A percentile compares a stretch with the other conserved stretches of the same genome.
Evolutionary conservation across 1,140 invertebrate genomes (phyloP).

Genomic region (Bombus confusus): DNA sequence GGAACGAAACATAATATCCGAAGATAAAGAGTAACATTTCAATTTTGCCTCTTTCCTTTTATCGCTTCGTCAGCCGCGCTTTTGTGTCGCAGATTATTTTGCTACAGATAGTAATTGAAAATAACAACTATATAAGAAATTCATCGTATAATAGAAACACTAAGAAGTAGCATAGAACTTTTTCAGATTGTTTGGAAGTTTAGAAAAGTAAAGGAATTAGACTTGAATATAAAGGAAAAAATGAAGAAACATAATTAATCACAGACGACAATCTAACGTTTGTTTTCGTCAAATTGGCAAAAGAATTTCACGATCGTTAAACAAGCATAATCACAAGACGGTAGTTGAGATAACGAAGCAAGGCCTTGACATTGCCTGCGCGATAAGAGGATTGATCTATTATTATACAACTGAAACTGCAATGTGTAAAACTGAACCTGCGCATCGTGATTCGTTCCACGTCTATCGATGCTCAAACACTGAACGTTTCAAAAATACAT

Average conservation of each 20-base stretch:
- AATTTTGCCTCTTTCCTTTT: too few relatives aligned
- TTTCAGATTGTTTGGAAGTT: not conserved
- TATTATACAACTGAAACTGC: constrained; percentile 19
- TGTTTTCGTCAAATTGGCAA: constrained; percentile 19
- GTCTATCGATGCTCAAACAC: not conserved
- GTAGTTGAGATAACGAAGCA: constrained; percentile 37
- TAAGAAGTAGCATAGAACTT: not conserved
- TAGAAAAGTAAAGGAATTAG: not conserved
- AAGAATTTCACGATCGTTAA: constrained; percentile 18
- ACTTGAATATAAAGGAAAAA: not conserved
- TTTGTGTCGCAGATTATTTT: not conserved
- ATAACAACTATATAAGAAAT: too few relatives aligned
- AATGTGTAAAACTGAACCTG: not conserved
- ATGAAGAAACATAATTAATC: not conserved
- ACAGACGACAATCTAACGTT: too few relatives aligned
- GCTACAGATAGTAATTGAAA: too few relatives aligned
- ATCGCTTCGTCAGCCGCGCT: not conserved
- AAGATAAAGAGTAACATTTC: constrained; percentile 4
- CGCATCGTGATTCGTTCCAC: not conserved
- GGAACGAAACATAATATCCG: not conserved
- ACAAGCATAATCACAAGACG: constrained; percentile 1
- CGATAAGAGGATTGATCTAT: constrained; percentile 56
- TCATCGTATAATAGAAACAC: not conserved
- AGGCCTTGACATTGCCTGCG: constrained; percentile 64
- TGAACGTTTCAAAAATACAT: not conserved